phyloP scores from a whole-genome alignment of 2,113 vertebrate species.

The Syrrhaptes paradoxus region DNA sequence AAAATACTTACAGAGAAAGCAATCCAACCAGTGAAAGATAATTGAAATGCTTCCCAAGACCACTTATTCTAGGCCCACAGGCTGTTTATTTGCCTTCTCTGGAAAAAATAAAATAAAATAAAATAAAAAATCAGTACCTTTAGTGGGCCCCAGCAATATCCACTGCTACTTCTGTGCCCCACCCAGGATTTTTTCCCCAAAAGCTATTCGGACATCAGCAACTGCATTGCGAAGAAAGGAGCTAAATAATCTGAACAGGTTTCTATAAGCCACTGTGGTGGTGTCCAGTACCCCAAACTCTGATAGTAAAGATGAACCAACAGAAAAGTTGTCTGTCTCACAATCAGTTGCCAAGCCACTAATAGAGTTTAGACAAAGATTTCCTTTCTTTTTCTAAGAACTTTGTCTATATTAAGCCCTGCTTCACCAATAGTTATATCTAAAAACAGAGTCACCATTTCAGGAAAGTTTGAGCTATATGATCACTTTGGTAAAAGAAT shows the following conservation, averaged over 20 bases:
- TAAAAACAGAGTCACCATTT: not conserved
- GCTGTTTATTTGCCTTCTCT: not conserved
- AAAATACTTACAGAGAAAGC: not conserved
- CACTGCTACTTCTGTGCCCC: not conserved
- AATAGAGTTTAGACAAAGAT: not conserved
- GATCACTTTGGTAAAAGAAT: not conserved
- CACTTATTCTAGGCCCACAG: not conserved
- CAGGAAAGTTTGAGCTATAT: not conserved
- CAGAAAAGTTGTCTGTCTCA: not conserved
- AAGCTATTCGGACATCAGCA: not conserved
- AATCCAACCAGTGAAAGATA: not conserved
- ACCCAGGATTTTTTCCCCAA: not conserved
- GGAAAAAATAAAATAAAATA: not conserved
- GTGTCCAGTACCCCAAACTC: not conserved
- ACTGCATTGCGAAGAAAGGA: not conserved
- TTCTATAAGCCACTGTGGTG: accelerated
- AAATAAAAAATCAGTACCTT: not conserved
- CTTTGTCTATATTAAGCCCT: not conserved
- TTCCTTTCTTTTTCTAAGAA: not conserved
- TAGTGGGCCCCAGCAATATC: not conserved
- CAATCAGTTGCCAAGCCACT: not conserved
- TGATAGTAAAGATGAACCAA: not conserved
- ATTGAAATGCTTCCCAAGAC: not conserved
- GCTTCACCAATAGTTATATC: not conserved
- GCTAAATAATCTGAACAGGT: not conserved